phyloP scores from a whole-genome alignment of 2,797 vertebrate species.

The Geotrypetes seraphini region DNA sequence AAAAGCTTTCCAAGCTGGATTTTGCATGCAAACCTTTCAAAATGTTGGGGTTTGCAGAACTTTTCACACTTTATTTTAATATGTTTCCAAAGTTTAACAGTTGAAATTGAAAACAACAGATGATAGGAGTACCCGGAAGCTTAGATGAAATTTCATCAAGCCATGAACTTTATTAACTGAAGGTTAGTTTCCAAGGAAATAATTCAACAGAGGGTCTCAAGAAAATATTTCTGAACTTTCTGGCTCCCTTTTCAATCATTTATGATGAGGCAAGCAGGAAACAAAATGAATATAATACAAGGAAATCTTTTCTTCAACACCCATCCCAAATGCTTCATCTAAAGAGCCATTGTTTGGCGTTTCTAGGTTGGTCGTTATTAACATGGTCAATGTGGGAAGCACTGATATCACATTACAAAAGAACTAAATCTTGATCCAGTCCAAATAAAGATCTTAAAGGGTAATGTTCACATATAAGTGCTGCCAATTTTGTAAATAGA shows the following conservation, averaged over 20 bases:
- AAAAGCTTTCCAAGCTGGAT: too few relatives aligned
- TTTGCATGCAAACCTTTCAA: too few relatives aligned
- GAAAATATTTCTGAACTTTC: conserved; percentile 13
- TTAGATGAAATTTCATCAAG: conserved; percentile 1
- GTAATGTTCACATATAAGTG: conserved; percentile 1
- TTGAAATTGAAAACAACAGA: too few relatives aligned
- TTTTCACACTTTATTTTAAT: too few relatives aligned
- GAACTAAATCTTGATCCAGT: conserved; percentile 22
- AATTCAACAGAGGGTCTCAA: conserved; percentile 18
- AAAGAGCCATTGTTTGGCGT: conserved; percentile 22
- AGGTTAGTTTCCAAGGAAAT: conserved; percentile 13
- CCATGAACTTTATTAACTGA: conserved; percentile 1
- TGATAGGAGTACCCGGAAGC: too few relatives aligned
- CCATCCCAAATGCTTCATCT: conserved; percentile 24
- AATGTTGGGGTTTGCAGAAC: too few relatives aligned
- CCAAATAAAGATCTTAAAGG: conserved; percentile 16
- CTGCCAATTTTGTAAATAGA: too few relatives aligned
- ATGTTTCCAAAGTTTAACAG: too few relatives aligned
- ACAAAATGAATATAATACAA: conserved; percentile 32
- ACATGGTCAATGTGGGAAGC: conserved; percentile 12
- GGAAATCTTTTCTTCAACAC: conserved; percentile 40
- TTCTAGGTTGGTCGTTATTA: conserved; percentile 11
- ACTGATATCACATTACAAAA: conserved; percentile 1
- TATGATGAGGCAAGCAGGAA: conserved; percentile 42
- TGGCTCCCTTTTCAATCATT: conserved; percentile 21